Base-by-base conservation (phyloP, 2,113 vertebrate genomes). In the Atherinomorus stipes region DNA sequence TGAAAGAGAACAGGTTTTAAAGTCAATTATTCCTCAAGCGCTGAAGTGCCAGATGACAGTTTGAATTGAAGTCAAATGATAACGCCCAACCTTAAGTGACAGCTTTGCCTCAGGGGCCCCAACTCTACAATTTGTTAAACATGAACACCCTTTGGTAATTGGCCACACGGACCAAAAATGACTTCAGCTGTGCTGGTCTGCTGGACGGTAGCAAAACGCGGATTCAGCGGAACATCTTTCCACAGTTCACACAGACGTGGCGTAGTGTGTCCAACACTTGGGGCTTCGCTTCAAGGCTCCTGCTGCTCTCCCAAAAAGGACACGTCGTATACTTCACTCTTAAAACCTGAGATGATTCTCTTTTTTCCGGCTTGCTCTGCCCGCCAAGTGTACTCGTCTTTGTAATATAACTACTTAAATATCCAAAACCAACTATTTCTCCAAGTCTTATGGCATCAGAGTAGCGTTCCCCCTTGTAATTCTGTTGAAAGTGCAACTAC, bases 221-320 rank as follows among this genome's bases (percentile, higher is more conserved):
- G 77, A 83, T 52, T 80, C 67, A 73, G 81, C 77, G 37, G 69
- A 56, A 59, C 67, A 63, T n/a, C 59, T 54, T 42, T 76, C 75
- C 71, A 74, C n/a, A 22, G 69, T 70, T 49, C 56, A 13, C 74
- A 80, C 63, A 76, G 84, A 84, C 71, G 80, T 83, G 85, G 80
- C 79, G 80, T 25, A 62, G 75, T 50, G 70, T 10, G 37, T 72
- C 45, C 51, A 18, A 10, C 49, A 34, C 37, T 19, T 44, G 52
- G 49, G 40, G 53, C 50, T 59, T 25, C 45, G 34, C 57, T 37
- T 42, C 37, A 26, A 56, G 62, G 9, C 42, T 71, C 68, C 23
- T 1, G 21, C 19, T 11, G 58, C 59, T 26, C 53, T 65, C 77
- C 75, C 58, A 34, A 76, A 84, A 89, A 89, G 85, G 76, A 90